These are phyloP conservation scores for Dicrurus megarhynchus DNA, from an alignment of 2,113 vertebrate species.

Conservation along the genomic window DNA sequence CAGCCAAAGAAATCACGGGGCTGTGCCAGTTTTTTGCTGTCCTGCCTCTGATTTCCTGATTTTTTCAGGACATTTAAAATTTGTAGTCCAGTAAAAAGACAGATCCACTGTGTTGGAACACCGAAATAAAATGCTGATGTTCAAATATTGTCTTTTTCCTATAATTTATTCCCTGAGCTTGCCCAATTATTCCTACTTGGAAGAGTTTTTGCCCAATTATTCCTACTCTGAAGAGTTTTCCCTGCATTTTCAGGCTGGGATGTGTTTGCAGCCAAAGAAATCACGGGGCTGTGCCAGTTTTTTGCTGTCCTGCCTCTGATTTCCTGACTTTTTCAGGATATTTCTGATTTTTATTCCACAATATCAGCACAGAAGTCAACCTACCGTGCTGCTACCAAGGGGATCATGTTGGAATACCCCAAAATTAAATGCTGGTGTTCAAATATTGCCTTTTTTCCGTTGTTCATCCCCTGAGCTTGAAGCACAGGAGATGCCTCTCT, in stretches of 20 bases:
- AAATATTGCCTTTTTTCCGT: background rate
- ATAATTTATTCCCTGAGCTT: background rate
- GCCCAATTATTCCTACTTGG: background rate
- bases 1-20: no score
- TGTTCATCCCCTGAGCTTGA: background rate
- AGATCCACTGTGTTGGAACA: no score
- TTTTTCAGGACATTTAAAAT: no score
- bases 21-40: no score
- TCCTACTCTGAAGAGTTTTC: background rate
- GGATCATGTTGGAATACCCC: background rate
- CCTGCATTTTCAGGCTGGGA: background rate
- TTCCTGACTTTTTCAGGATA: background rate
- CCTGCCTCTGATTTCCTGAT: no score
- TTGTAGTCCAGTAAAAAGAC: no score
- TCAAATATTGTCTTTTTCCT: background rate
- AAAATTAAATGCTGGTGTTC: background rate
- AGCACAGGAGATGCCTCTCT: background rate
- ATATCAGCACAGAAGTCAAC: background rate
- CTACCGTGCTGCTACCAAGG: background rate
- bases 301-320: background rate
- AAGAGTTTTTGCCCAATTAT: background rate
- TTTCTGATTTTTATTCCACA: background rate
- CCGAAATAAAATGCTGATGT: no score
- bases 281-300: fast-evolving
- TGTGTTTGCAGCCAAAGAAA: background rate